A percentile compares a stretch with the other conserved stretches of the same genome.
These are phyloP conservation scores for Brenthis daphne DNA, from an alignment of 2,888 invertebrate genomes.

Conservation along the genomic window DNA sequence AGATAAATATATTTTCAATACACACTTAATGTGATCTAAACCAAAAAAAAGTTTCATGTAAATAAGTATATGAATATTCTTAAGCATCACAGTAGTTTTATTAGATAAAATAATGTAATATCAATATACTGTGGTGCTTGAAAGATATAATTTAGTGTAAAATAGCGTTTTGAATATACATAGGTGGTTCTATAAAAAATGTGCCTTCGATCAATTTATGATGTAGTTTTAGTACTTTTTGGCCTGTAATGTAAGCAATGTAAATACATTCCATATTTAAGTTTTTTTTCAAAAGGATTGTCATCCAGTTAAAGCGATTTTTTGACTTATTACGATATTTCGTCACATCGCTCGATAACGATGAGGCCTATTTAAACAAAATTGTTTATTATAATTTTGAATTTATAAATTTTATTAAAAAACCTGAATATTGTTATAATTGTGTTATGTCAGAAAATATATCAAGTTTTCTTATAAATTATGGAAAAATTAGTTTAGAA, in stretches of 20 bases:
- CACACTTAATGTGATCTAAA: constrained; percentile 78
- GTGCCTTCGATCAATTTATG: constrained; percentile 77
- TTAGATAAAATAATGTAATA: background rate
- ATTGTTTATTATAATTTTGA: background rate
- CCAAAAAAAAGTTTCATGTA: constrained; percentile 61
- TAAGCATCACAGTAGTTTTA: constrained; percentile 9
- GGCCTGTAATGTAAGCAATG: constrained; percentile 60
- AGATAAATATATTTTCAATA: constrained; percentile 72
- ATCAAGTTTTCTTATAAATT: background rate
- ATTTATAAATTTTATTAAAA: background rate
- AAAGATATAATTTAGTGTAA: constrained; percentile 30
- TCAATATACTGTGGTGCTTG: constrained; percentile 23
- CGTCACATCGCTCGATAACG: background rate
- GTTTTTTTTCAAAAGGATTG: background rate
- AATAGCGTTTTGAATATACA: constrained; percentile 44
- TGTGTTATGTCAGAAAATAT: constrained; percentile 3
- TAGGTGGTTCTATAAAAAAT: constrained; percentile 73
- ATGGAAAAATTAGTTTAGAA: background rate
- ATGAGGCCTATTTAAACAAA: background rate
- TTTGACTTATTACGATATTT: no score
- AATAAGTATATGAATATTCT: constrained; percentile 29
- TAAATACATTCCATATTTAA: constrained; percentile 50
- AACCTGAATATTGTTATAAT: background rate
- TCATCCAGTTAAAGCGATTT: no score
- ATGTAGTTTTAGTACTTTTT: constrained; percentile 66